Conservation (phyloP, 2,113 vertebrate genomes). For the Chloebia gouldiae region DNA sequence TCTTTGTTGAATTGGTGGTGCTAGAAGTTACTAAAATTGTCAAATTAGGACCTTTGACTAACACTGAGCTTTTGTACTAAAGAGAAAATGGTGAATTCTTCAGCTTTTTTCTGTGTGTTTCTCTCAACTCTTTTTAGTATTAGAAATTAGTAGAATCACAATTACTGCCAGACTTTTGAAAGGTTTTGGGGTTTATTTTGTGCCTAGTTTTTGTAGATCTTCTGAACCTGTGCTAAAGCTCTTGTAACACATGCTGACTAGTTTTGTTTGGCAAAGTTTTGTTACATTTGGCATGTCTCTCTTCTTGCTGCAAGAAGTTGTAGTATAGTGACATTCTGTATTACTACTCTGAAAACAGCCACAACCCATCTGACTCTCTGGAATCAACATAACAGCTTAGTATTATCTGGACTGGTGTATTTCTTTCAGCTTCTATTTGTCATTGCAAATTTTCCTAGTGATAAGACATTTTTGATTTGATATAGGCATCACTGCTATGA, state of each 20-base stretch:
- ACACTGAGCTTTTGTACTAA: neutral
- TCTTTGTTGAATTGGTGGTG: neutral
- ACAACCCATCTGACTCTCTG: neutral
- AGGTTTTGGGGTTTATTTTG: neutral
- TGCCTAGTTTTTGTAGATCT: neutral
- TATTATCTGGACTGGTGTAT: neutral
- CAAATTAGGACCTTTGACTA: neutral
- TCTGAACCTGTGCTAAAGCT: neutral
- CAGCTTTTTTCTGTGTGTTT: neutral
- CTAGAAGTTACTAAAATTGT: neutral
- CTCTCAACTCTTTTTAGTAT: neutral
- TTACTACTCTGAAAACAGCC: conserved; percentile 1
- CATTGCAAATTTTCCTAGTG: neutral
- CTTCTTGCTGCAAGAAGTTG: neutral
- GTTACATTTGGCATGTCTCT: conserved; percentile 19
- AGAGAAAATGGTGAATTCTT: neutral
- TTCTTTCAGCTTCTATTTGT: conserved; percentile 13
- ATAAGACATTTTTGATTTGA: neutral
- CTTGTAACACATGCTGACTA: neutral
- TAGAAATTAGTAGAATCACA: neutral
- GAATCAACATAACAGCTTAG: neutral
- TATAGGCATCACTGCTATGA: neutral
- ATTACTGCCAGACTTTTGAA: neutral
- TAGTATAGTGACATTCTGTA: neutral
- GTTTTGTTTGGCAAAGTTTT: conserved; percentile 50